These are phyloP conservation scores for Emmelina monodactyla DNA, from an alignment of 2,888 invertebrate species.

Conservation along the genomic window DNA sequence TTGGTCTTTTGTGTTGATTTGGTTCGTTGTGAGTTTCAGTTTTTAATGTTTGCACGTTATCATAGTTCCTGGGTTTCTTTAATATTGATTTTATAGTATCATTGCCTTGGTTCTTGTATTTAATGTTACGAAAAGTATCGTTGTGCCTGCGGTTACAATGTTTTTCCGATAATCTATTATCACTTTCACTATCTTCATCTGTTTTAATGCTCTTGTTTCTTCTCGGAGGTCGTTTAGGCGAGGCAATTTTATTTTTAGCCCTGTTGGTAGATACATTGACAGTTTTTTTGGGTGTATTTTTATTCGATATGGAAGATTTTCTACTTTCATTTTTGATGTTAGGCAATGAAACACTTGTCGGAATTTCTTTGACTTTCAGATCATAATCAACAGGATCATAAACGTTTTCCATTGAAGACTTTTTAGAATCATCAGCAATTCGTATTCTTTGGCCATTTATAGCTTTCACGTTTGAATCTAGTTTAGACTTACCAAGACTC, in stretches of 20 bases:
- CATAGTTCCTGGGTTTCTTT: constrained; percentile 62
- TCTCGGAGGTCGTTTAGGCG: constrained; percentile 71
- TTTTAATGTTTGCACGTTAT: constrained; percentile 29
- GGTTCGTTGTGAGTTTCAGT: constrained; percentile 33
- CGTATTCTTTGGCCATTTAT: constrained; percentile 76
- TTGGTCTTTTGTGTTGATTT: constrained; percentile 35
- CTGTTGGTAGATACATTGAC: constrained; percentile 34
- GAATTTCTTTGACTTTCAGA: constrained; percentile 38
- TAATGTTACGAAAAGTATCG: constrained; percentile 30
- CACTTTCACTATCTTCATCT: constrained; percentile 60
- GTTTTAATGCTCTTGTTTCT: constrained; percentile 55
- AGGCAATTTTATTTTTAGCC: constrained; percentile 54
- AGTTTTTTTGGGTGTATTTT: constrained; percentile 42
- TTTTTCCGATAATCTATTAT: constrained; percentile 48
- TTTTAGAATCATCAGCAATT: constrained; percentile 63
- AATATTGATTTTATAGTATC: constrained; percentile 68
- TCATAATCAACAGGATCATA: constrained; percentile 60
- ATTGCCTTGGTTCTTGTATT: constrained; percentile 37
- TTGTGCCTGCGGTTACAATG: constrained; percentile 29
- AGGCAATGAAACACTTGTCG: constrained; percentile 41
- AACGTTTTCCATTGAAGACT: constrained; percentile 37
- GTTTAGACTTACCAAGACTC: constrained; percentile 34
- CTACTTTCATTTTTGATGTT: constrained; percentile 53
- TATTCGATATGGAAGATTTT: constrained; percentile 37
- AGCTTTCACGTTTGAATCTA: constrained; percentile 65